Base-by-base conservation (phyloP, 1,140 invertebrate genomes). In the Phenacoccus solenopsis region DNA sequence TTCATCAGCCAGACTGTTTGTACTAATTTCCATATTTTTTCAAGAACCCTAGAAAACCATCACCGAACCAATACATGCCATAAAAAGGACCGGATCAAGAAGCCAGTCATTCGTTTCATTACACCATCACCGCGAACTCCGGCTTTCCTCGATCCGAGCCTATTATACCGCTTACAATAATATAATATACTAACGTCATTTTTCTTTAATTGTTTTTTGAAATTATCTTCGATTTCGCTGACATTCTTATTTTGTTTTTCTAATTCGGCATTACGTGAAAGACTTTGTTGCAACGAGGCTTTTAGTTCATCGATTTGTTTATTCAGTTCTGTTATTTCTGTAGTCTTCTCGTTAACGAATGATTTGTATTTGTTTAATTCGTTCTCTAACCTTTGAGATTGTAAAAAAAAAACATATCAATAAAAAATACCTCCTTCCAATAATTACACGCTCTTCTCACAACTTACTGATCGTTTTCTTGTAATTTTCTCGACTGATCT, bases 141-240 rank as follows among this genome's bases (percentile, higher is more conserved):
- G n/a, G n/a, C n/a, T n/a, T n/a, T n/a, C n/a, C n/a, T n/a, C n/a
- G n/a, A n/a, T n/a, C n/a, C n/a, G n/a, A n/a, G n/a, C n/a, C n/a
- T n/a, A n/a, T n/a, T n/a, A n/a, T n/a, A n/a, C n/a, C 16, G 30
- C 25, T 21, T 56, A 57, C 20, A 56, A 68, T 20, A 38, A 20
- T 1, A 28, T 10, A 32, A 30, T 35, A 30, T 49, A 84, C 88
- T 86, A 76, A 90, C 89, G 80, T 91, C 87, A 79, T 89, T 90
- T 80, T 90, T 90, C 38, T 83, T 82, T 75, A 82, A 85, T 78
- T 90, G 86, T 61, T 82, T 78, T 57, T 85, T 82, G 61, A 91
- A 78, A 76, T 89, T 84, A 61, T 81, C 76, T 72, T 81, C 78
- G 74, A 78, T 79, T 69, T 78, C 77, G 13, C 27, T 57, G 12